A percentile compares a stretch with the other conserved stretches of the same genome.
Conservation (phyloP, 2,888 invertebrate species). For the Rhorus exstirpatorius region DNA sequence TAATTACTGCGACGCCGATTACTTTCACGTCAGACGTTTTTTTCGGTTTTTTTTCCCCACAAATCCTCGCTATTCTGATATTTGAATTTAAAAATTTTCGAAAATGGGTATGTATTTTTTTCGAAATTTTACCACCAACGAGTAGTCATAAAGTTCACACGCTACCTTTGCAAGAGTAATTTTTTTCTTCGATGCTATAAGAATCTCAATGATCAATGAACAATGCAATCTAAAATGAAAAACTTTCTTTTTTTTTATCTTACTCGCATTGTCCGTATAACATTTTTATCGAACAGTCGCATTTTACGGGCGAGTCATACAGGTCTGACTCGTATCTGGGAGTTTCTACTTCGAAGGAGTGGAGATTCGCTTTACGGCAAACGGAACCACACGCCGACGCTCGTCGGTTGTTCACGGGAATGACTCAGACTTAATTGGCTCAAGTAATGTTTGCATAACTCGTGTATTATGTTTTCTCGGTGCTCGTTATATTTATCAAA, state of each 20-base stretch:
- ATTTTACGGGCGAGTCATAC: slow-evolving; percentile 25
- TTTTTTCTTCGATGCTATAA: too few species aligned
- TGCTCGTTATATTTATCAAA: slow-evolving; percentile 15
- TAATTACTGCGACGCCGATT: too few species aligned
- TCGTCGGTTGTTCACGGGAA: not conserved
- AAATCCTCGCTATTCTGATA: too few species aligned
- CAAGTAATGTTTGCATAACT: slow-evolving; percentile 36
- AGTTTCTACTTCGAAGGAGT: slow-evolving; percentile 56
- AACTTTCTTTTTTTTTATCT: not conserved
- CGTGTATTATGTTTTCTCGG: not conserved
- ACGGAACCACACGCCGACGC: slow-evolving; percentile 15
- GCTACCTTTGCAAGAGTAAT: too few species aligned
- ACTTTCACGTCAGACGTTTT: too few species aligned
- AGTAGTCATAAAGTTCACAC: too few species aligned
- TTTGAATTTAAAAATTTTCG: too few species aligned
- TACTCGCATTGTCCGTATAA: not conserved
- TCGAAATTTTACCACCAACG: too few species aligned
- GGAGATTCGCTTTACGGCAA: slow-evolving; percentile 47
- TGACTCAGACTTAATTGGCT: slow-evolving; percentile 54
- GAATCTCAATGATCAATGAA: not conserved
- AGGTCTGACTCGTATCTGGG: slow-evolving; percentile 57
- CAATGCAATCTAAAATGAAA: not conserved
- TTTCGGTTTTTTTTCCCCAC: too few species aligned
- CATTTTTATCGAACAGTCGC: not conserved
- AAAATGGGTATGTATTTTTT: too few species aligned